Evolutionary conservation across 2,113 vertebrate species (phyloP).

Genomic region (Microtus richardsoni): DNA sequence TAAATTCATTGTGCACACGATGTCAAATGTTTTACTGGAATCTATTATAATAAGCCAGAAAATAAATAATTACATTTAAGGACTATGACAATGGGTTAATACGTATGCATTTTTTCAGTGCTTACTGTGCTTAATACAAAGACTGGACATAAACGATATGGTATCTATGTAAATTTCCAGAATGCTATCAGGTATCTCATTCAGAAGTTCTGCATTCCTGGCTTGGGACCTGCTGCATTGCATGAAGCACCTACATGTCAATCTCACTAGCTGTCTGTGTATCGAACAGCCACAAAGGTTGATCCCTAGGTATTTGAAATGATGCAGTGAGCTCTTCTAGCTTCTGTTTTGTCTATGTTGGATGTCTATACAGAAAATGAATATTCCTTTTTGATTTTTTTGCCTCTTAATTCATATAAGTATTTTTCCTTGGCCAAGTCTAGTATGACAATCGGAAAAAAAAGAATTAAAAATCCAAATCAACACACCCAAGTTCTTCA

Average conservation of each 20-base stretch:
- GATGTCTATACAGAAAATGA: neutral
- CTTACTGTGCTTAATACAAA: neutral
- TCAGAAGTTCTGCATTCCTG: neutral
- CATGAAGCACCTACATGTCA: neutral
- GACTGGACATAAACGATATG: neutral
- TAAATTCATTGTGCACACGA: neutral
- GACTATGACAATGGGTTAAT: neutral
- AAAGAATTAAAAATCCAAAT: neutral
- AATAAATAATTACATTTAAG: neutral
- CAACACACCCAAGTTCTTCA: neutral
- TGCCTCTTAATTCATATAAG: neutral
- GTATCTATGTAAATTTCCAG: neutral
- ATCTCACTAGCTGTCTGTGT: neutral
- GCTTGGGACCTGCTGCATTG: neutral
- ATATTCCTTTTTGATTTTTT: neutral
- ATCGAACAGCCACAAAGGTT: neutral
- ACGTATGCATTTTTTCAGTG: neutral
- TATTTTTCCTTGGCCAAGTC: neutral
- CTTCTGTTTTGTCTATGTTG: neutral
- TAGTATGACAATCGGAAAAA: neutral
- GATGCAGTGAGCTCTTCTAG: neutral
- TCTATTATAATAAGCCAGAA: neutral
- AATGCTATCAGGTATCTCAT: neutral
- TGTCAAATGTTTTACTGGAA: neutral
- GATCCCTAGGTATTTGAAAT: neutral